Conservation (phyloP, 2,888 invertebrate species). For the Trichogramma evanescens region DNA sequence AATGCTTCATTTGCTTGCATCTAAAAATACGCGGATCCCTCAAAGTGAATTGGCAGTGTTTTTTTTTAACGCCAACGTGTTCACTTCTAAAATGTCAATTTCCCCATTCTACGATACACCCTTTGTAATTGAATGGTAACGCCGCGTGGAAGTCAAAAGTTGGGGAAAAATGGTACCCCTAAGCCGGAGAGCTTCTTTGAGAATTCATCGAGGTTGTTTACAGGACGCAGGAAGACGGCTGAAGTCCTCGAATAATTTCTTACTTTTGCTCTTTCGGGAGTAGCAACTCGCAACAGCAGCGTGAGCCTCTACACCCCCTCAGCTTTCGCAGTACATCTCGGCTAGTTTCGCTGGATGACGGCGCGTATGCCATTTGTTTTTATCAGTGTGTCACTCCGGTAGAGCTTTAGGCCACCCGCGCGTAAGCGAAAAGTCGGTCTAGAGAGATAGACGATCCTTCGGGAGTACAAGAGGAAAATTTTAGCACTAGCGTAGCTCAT, state of each 20-base stretch:
- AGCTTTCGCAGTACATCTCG: constrained; percentile 25
- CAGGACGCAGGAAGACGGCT: constrained; percentile 22
- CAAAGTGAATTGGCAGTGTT: too few species aligned
- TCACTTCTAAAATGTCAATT: too few species aligned
- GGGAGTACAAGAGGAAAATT: constrained; percentile 23
- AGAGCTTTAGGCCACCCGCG: constrained; percentile 8
- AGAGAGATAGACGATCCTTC: constrained; percentile 7
- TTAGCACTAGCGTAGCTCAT: constrained; percentile 30
- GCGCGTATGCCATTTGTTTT: constrained; percentile 44
- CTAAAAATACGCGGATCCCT: too few species aligned
- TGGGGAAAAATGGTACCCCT: too few species aligned
- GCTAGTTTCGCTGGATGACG: too few species aligned
- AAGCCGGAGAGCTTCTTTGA: constrained; percentile 17
- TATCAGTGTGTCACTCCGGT: constrained; percentile 38
- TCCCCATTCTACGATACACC: too few species aligned
- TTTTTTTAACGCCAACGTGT: too few species aligned
- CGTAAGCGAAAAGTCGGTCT: constrained; percentile 3
- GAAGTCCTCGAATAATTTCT: constrained; percentile 40
- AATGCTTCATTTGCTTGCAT: too few species aligned
- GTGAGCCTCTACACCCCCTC: constrained; percentile 18
- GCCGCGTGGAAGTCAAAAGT: too few species aligned
- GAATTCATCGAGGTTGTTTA: constrained; percentile 37
- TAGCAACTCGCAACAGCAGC: constrained; percentile 14
- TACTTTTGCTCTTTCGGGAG: constrained; percentile 37
- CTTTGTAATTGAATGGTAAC: too few species aligned